Conservation (phyloP, 2,113 vertebrate species). For the Malurus alboscapulatus region DNA sequence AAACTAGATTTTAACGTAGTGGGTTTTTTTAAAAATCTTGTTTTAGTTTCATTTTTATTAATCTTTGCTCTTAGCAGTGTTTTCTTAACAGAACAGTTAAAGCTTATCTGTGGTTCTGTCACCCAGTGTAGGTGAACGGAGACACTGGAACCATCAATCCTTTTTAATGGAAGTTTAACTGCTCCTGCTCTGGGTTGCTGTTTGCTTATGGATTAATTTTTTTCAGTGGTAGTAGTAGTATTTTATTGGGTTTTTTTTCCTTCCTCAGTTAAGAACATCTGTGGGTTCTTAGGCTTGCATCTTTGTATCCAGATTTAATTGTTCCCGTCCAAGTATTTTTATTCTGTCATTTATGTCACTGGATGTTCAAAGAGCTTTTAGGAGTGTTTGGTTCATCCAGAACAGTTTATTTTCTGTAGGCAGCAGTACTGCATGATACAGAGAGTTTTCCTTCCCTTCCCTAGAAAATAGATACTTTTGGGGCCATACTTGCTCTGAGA, state of each 20-base stretch:
- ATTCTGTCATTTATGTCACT: background rate
- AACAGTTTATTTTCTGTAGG: background rate
- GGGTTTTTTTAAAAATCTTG: background rate
- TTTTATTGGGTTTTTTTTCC: background rate
- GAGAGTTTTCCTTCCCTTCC: background rate
- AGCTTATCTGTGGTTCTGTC: background rate
- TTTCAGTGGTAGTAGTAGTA: too few relatives aligned
- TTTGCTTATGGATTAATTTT: background rate
- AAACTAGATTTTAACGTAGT: background rate
- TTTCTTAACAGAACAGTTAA: background rate
- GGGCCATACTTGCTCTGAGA: background rate
- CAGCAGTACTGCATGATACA: background rate
- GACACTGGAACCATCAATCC: background rate
- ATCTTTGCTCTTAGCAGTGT: background rate
- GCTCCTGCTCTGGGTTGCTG: background rate
- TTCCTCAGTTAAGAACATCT: background rate
- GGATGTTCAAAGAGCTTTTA: background rate
- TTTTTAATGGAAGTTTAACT: background rate
- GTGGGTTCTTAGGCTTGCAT: background rate
- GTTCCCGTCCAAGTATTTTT: background rate
- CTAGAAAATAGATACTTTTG: background rate
- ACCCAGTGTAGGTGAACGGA: background rate
- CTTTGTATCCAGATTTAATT: background rate
- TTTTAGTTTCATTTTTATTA: background rate
- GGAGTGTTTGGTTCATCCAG: background rate